A percentile compares a stretch with the other conserved stretches of the same genome.
These are phyloP conservation scores for Diadumene lineata DNA, from an alignment of 92 coral and sea anemone genomes.

Conservation along the genomic window DNA sequence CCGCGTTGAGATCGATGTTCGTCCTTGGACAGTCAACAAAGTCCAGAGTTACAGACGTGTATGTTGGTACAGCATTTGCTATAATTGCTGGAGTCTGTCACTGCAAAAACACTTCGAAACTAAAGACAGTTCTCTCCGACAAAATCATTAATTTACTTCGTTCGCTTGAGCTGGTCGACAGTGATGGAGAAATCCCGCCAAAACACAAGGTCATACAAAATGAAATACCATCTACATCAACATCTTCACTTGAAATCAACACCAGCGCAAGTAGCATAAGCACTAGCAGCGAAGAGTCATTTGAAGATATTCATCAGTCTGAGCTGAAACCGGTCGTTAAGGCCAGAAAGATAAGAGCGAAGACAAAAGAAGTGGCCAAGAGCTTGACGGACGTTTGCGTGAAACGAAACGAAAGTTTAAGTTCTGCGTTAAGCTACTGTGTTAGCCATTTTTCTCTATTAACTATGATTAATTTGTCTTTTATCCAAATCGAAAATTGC, in stretches of 20 bases:
- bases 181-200: constrained; percentile 11
- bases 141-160: neutral
- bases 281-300: neutral
- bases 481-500: too few species aligned
- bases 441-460: too few species aligned
- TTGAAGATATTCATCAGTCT: constrained; percentile 5
- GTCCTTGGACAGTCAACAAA: constrained; percentile 7
- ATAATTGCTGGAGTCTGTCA: constrained; percentile 34
- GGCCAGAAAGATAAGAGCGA: constrained; percentile 10
- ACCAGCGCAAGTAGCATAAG: neutral
- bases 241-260: neutral
- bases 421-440: too few species aligned
- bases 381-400: constrained; percentile 11
- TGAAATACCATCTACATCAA: neutral
- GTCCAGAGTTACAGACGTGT: constrained; percentile 33
- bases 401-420: constrained; percentile 20
- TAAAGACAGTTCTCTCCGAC: neutral
- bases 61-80: constrained; percentile 31
- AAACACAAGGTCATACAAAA: neutral
- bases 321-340: neutral
- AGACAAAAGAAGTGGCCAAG: neutral
- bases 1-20: constrained; percentile 3
- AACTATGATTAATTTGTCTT: too few species aligned
- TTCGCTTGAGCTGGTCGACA: neutral
- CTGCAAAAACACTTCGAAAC: constrained; percentile 1